phyloP scores from a whole-genome alignment of 2,797 vertebrate species.

The Echiichthys vipera region DNA sequence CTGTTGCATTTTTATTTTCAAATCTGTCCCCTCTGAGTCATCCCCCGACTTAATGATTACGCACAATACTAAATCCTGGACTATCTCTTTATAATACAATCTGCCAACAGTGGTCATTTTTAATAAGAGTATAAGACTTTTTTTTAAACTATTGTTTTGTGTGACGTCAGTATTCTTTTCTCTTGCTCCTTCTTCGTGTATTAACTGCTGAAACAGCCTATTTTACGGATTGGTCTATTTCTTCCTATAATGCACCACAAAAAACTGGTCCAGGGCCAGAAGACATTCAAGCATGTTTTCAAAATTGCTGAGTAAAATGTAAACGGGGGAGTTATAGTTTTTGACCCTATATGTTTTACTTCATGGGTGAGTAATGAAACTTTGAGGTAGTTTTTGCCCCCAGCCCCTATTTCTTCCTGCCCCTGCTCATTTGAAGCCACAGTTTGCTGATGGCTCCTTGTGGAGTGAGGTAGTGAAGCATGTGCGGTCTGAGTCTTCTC shows the following conservation, averaged over 20 bases:
- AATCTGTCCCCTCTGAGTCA: background rate
- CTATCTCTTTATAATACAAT: constrained; percentile 4
- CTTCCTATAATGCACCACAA: background rate
- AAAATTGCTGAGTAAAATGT: background rate
- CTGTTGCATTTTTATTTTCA: background rate
- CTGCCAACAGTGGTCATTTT: background rate
- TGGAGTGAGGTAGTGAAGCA: constrained; percentile 31
- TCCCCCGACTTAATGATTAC: background rate
- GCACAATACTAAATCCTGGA: background rate
- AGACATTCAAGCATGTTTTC: background rate
- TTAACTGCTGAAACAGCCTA: background rate
- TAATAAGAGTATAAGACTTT: background rate
- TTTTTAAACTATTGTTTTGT: background rate
- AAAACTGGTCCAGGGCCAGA: background rate
- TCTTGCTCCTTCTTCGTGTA: background rate
- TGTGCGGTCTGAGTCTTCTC: constrained; percentile 58
- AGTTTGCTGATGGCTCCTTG: too few species aligned
- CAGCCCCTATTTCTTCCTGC: background rate
- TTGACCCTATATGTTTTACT: background rate
- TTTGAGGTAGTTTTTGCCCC: background rate
- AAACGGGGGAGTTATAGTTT: background rate
- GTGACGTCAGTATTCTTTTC: background rate
- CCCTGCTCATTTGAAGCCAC: background rate
- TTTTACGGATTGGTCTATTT: background rate
- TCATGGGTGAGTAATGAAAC: background rate